Conservation (phyloP, 2,888 invertebrate species). For the Caenorhabditis zanzibari region DNA sequence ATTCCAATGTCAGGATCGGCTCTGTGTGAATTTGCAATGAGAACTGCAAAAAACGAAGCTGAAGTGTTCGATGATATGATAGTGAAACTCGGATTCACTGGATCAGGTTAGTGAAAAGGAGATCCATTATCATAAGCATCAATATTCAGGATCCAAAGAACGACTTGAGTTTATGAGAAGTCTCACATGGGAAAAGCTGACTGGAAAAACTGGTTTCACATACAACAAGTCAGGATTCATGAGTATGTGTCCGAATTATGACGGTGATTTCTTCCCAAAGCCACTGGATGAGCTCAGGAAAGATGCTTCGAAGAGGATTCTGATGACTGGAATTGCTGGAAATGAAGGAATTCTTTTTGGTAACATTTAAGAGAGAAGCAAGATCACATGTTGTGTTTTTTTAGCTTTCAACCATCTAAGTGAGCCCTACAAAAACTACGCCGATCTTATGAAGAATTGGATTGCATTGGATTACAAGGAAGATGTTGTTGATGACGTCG, state of each 20-base stretch:
- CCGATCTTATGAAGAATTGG: conserved; percentile 14
- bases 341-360: conserved; percentile 68
- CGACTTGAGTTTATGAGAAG: conserved; percentile 42
- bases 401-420: conserved; percentile 5
- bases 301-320: conserved; percentile 64
- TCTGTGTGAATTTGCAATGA: conserved; percentile 67
- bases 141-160: conserved; percentile 18
- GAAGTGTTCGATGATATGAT: conserved; percentile 60
- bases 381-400: background rate
- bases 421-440: background rate
- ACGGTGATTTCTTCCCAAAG: conserved; percentile 76
- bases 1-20: conserved; percentile 76
- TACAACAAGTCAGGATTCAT: conserved; percentile 39
- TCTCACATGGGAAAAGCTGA: conserved; percentile 18
- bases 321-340: conserved; percentile 70
- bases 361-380: background rate
- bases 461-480: conserved; percentile 43
- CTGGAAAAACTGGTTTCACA: conserved; percentile 12
- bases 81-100: conserved; percentile 58
- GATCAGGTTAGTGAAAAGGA: conserved; percentile 12
- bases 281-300: conserved; percentile 66
- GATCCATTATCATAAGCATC: no score
- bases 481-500: conserved; percentile 49
- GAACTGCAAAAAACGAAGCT: conserved; percentile 58
- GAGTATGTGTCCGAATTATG: conserved; percentile 47